phyloP scores from a whole-genome alignment of 2,888 invertebrate species.

The Balanococcus diminutus region DNA sequence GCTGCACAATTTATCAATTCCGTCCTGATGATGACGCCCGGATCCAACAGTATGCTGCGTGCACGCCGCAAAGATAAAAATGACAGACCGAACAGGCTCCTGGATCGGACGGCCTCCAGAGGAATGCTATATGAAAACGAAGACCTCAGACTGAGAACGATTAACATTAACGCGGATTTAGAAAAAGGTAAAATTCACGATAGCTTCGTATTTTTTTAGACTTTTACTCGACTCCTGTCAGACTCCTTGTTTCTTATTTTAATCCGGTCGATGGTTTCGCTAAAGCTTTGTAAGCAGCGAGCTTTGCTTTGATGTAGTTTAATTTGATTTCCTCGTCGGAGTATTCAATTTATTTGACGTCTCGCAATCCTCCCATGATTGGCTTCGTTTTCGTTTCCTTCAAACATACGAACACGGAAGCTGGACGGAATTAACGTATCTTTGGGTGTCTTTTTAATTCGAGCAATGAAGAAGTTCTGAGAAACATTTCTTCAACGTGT shows the following conservation, averaged over 20 bases:
- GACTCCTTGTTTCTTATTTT: not conserved
- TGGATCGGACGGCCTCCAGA: slow-evolving; percentile 88
- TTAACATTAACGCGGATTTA: slow-evolving; percentile 90
- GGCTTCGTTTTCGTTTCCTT: not conserved
- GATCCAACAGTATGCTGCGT: slow-evolving; percentile 80
- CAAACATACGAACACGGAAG: too few species aligned
- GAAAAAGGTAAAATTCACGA: slow-evolving; percentile 73
- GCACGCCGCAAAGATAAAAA: slow-evolving; percentile 85
- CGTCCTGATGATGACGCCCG: slow-evolving; percentile 62
- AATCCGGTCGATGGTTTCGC: not conserved
- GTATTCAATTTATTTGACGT: not conserved
- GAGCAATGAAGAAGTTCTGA: too few species aligned
- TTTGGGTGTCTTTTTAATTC: not conserved
- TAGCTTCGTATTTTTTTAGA: not conserved
- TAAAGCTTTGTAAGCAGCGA: not conserved
- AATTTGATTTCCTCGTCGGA: not conserved
- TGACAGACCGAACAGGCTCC: slow-evolving; percentile 85
- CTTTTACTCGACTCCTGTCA: too few species aligned
- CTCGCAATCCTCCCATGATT: not conserved
- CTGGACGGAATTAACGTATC: not conserved
- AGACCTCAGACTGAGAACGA: slow-evolving; percentile 83
- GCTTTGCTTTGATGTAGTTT: not conserved
- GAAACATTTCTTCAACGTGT: too few species aligned
- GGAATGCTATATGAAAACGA: slow-evolving; percentile 95
- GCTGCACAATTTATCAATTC: slow-evolving; percentile 42